Evolutionary conservation across 2,113 vertebrate genomes (phyloP).

Genomic region (Podarcis muralis): DNA sequence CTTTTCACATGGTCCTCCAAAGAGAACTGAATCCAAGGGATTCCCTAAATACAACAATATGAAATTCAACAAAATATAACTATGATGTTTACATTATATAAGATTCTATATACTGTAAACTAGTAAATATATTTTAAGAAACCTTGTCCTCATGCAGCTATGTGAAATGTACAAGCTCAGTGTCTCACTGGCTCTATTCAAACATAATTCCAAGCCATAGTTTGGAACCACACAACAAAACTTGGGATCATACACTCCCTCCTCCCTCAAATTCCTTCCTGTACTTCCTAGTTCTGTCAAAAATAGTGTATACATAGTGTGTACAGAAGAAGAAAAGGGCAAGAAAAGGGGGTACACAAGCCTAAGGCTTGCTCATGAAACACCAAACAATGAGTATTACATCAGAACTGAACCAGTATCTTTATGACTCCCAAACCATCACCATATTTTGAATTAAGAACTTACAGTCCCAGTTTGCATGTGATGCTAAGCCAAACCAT

Average conservation of each 20-base stretch:
- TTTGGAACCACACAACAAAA: not conserved
- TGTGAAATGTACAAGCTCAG: not conserved
- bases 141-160: not conserved
- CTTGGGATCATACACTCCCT: not conserved
- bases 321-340: not conserved
- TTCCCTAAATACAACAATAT: not conserved
- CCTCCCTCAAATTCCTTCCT: not conserved
- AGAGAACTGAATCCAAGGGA: not conserved
- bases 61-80: not conserved
- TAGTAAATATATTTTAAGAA: not conserved
- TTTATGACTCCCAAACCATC: not conserved
- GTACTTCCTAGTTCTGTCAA: not conserved
- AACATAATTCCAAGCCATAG: not conserved
- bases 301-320: not conserved
- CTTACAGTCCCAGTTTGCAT: too few species aligned
- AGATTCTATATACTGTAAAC: not conserved
- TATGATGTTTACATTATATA: not conserved
- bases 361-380: not conserved
- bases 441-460: not conserved
- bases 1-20: not conserved
- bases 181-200: not conserved
- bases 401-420: not conserved
- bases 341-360: not conserved
- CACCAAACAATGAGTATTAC: not conserved
- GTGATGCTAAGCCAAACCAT: too few species aligned